phyloP scores from a whole-genome alignment of 2,888 invertebrate genomes.

The Aporophyla lueneburgensis region DNA sequence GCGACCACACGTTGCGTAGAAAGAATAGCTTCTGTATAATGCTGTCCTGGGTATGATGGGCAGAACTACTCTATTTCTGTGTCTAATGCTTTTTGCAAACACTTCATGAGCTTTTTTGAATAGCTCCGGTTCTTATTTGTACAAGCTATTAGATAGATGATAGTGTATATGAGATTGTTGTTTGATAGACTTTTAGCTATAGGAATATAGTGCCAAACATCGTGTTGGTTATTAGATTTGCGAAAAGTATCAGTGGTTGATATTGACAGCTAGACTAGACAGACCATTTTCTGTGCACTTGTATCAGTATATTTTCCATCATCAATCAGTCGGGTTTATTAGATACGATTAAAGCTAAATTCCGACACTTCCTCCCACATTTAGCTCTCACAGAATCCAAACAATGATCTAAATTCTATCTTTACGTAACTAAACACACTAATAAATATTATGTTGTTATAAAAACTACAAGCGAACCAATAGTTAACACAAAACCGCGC shows the following conservation, averaged over 20 bases:
- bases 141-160: not conserved
- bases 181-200: not conserved
- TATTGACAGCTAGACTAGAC: conserved; percentile 31
- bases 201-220: not conserved
- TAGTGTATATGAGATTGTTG: not conserved
- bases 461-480: conserved; percentile 40
- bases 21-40: too few relatives aligned
- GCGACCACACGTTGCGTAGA: too few relatives aligned
- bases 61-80: too few relatives aligned
- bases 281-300: conserved; percentile 18
- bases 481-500: conserved; percentile 43
- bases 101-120: too few relatives aligned
- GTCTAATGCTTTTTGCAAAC: too few relatives aligned
- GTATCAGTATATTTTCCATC: conserved; percentile 9
- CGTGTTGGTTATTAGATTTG: not conserved
- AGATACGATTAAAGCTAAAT: conserved; percentile 13
- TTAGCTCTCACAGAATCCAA: conserved; percentile 27
- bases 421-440: conserved; percentile 37
- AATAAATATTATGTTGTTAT: conserved; percentile 42
- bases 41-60: too few relatives aligned
- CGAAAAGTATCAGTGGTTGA: conserved; percentile 3
- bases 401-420: conserved; percentile 40
- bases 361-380: conserved; percentile 8
- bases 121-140: too few relatives aligned
- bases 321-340: conserved; percentile 27